A percentile compares a stretch with the other conserved stretches of the same genome.
Evolutionary conservation across 2,113 vertebrate species (phyloP).

Genomic region (Erinaceus europaeus): DNA sequence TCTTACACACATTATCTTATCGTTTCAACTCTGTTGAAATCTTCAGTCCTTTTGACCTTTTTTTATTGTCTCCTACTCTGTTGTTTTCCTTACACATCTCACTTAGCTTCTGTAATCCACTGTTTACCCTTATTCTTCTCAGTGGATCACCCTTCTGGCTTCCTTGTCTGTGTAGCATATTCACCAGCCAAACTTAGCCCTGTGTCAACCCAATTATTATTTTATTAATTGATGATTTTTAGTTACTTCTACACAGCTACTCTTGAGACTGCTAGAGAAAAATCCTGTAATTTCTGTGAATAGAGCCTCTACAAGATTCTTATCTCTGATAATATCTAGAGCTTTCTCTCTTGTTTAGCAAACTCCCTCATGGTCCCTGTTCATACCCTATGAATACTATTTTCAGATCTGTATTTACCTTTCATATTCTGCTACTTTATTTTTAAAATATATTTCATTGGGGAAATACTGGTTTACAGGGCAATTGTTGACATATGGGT

Average conservation of each 20-base stretch:
- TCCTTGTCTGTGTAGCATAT: background rate
- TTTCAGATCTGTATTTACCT: slow-evolving; percentile 23
- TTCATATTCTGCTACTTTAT: too few species aligned
- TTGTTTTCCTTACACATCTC: slow-evolving; percentile 14
- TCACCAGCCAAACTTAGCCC: background rate
- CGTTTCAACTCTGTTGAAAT: slow-evolving; percentile 10
- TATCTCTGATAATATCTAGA: slow-evolving; percentile 13
- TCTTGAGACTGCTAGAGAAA: slow-evolving; percentile 3
- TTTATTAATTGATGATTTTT: slow-evolving; percentile 16
- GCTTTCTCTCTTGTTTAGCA: background rate
- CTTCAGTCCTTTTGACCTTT: slow-evolving; percentile 33
- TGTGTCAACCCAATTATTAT: slow-evolving; percentile 2
- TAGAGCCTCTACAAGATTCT: background rate
- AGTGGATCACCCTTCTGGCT: slow-evolving; percentile 18
- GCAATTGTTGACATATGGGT: too few species aligned
- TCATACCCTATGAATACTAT: slow-evolving; percentile 29
- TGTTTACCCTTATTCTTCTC: background rate
- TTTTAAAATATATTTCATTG: too few species aligned
- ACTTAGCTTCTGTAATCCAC: background rate
- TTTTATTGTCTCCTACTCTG: background rate
- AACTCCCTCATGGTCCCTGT: background rate
- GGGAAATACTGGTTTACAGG: too few species aligned
- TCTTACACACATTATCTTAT: slow-evolving; percentile 1
- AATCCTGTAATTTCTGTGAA: background rate
- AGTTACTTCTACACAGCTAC: slow-evolving; percentile 4